phyloP scores from a whole-genome alignment of 2,113 vertebrate species.

The Papio anubis region DNA sequence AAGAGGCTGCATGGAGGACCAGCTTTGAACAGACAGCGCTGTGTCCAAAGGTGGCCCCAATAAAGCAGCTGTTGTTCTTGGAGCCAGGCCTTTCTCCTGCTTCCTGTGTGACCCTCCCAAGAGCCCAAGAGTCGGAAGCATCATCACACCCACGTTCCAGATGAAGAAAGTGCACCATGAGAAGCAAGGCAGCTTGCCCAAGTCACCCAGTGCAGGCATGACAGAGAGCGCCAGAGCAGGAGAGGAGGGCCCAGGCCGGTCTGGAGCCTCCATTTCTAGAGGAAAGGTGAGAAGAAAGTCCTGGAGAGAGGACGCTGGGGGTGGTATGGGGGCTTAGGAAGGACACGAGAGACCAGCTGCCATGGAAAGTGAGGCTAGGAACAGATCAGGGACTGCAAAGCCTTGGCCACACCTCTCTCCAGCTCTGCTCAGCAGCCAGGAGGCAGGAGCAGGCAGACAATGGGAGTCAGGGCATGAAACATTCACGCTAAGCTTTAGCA shows the following conservation, averaged over 20 bases:
- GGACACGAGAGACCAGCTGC: background rate
- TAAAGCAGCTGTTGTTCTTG: fast-evolving
- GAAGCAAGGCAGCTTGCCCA: background rate
- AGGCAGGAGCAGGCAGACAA: background rate
- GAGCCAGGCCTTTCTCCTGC: background rate
- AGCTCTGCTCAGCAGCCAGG: background rate
- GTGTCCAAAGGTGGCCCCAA: background rate
- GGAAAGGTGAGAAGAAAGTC: background rate
- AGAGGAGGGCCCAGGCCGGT: background rate
- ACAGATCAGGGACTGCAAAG: fast-evolving
- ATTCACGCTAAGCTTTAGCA: background rate
- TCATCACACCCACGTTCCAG: background rate
- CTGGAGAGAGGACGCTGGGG: fast-evolving
- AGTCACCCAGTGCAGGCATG: fast-evolving
- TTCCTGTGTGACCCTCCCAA: background rate
- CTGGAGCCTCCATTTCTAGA: background rate
- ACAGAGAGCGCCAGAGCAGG: background rate
- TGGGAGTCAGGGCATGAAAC: background rate
- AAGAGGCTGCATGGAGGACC: fast-evolving
- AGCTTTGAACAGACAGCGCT: background rate
- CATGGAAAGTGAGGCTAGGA: background rate
- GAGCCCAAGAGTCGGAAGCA: fast-evolving
- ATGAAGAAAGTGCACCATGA: background rate
- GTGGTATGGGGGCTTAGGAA: background rate
- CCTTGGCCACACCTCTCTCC: background rate